These are phyloP conservation scores for Aplysina aerophoba DNA, from an alignment of 37 sponge, comb jelly and placozoan species.

Conservation along the genomic window DNA sequence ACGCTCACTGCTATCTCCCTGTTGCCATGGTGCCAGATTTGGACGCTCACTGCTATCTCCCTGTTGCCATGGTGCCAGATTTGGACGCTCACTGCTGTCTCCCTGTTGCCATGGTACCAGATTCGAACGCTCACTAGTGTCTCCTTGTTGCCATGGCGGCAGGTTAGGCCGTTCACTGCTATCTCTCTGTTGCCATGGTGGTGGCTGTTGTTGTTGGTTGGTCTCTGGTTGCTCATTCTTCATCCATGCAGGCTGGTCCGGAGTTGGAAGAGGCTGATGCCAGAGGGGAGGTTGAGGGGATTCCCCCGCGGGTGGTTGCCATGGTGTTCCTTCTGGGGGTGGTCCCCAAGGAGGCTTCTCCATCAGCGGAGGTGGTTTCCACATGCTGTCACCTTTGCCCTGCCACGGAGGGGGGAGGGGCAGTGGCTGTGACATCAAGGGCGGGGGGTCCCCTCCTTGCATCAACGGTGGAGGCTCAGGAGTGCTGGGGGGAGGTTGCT, in stretches of 20 bases:
- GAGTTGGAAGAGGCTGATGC: background rate
- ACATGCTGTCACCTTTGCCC: too few relatives aligned
- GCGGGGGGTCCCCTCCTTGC: background rate
- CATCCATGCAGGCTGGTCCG: background rate
- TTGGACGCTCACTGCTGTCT: background rate
- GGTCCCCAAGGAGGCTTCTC: too few relatives aligned
- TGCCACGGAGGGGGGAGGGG: too few relatives aligned
- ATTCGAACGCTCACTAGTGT: background rate
- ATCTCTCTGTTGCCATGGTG: conserved; percentile 38
- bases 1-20: background rate
- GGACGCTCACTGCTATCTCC: background rate
- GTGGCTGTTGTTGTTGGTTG: background rate
- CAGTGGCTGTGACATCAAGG: background rate
- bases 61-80: conserved; percentile 14
- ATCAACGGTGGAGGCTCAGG: conserved; percentile 16
- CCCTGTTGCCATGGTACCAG: conserved; percentile 47
- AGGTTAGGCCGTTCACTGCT: conserved; percentile 18
- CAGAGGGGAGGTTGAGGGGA: conserved; percentile 1
- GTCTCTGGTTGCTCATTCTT: background rate
- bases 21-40: background rate
- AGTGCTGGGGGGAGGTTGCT: background rate
- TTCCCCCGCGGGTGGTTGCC: conserved; percentile 26
- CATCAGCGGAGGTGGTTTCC: too few relatives aligned
- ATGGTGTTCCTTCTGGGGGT: background rate
- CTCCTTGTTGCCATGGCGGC: conserved; percentile 10